Percentiles rank a stretch among this genome's conserved stretches.
Conservation (phyloP, 1,140 invertebrate species). For the Papilio dardanus region DNA sequence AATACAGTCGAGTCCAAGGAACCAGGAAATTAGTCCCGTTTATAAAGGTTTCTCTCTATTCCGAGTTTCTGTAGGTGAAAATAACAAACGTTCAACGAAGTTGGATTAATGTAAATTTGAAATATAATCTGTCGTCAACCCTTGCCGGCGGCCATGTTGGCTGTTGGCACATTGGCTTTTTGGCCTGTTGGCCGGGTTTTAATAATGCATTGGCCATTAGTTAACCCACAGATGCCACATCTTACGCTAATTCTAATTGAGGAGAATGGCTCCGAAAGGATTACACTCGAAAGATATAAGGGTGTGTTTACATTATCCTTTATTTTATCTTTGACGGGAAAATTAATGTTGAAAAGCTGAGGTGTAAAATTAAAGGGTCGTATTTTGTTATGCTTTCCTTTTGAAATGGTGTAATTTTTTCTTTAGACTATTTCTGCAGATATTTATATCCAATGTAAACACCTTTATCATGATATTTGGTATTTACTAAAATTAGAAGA, state of each 20-base stretch:
- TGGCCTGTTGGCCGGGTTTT: slow-evolving; percentile 53
- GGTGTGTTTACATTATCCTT: slow-evolving; percentile 50
- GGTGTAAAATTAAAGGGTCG: background rate
- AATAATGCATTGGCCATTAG: slow-evolving; percentile 80
- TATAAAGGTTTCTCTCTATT: too few species aligned
- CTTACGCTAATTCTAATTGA: slow-evolving; percentile 77
- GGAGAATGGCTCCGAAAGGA: slow-evolving; percentile 69
- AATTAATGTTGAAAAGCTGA: slow-evolving; percentile 43
- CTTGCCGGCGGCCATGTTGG: slow-evolving; percentile 45
- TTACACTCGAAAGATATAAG: slow-evolving; percentile 60
- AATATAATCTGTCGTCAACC: slow-evolving; percentile 76
- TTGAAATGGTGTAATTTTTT: background rate
- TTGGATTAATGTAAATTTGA: slow-evolving; percentile 55
- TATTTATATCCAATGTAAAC: too few species aligned
- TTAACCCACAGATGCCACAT: slow-evolving; percentile 72
- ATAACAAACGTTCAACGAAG: background rate
- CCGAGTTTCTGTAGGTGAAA: too few species aligned
- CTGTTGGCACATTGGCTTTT: background rate
- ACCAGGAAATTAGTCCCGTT: too few species aligned
- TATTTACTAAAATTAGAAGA: too few species aligned
- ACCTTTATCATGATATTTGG: too few species aligned
- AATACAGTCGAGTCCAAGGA: too few species aligned
- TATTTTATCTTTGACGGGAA: slow-evolving; percentile 40
- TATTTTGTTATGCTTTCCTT: background rate
- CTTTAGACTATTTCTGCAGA: background rate